These are phyloP conservation scores for Eledona agricola DNA, from an alignment of 2,888 invertebrate species.

Conservation along the genomic window DNA sequence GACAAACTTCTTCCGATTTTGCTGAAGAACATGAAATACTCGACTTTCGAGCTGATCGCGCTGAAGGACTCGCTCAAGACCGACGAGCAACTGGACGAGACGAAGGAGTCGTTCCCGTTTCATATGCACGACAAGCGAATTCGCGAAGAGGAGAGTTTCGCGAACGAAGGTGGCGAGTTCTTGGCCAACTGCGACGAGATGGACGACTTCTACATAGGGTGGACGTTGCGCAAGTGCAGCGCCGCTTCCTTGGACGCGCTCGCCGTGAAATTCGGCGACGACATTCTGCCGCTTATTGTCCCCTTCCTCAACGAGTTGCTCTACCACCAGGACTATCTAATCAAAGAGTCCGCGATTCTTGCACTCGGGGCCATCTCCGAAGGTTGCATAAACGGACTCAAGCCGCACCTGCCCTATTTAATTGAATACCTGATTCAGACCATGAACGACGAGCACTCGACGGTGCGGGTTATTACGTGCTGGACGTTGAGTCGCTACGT, in stretches of 20 bases:
- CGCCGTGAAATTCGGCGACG: constrained; percentile 95
- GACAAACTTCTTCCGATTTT: constrained; percentile 88
- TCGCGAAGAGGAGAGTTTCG: constrained; percentile 68
- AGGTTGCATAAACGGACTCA: constrained; percentile 73
- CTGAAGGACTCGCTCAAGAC: constrained; percentile 94
- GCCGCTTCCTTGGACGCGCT: constrained; percentile 97
- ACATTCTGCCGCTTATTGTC: constrained; percentile 88
- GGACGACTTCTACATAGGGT: constrained; percentile 65
- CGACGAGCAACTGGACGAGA: constrained; percentile 95
- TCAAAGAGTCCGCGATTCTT: constrained; percentile 93
- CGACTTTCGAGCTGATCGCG: constrained; percentile 93
- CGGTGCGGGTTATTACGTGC: constrained; percentile 79
- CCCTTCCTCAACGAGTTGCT: constrained; percentile 96
- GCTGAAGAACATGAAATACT: constrained; percentile 97
- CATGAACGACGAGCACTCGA: constrained; percentile 72
- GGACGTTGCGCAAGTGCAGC: constrained; percentile 98
- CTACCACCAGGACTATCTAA: constrained; percentile 92
- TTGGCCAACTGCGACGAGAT: constrained; percentile 49
- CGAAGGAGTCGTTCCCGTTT: constrained; percentile 98
- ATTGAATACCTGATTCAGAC: constrained; percentile 74
- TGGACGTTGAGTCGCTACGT: constrained; percentile 81
- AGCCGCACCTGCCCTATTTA: constrained; percentile 73
- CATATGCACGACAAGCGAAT: constrained; percentile 74
- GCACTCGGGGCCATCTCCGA: constrained; percentile 74
- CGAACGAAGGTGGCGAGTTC: constrained; percentile 64